Percentiles rank a stretch among this genome's conserved stretches.
Conservation (phyloP, 1,140 invertebrate species). For the Probaryconus sp. region DNA sequence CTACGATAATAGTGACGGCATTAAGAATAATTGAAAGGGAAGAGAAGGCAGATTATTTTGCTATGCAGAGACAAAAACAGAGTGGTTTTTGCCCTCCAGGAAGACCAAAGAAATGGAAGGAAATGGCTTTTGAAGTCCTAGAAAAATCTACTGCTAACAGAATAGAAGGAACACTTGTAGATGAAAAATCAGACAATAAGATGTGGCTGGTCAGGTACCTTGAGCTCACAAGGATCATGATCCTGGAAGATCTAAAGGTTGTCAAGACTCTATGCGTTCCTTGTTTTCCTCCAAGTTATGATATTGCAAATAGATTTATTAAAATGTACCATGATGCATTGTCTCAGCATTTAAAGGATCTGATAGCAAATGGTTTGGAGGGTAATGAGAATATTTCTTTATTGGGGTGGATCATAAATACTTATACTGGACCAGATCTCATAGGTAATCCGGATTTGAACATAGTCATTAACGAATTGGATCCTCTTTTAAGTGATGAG, state of each 20-base stretch:
- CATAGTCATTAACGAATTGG: constrained; percentile 84
- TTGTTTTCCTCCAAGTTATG: constrained; percentile 97
- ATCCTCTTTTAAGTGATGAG: constrained; percentile 86
- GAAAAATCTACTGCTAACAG: constrained; percentile 90
- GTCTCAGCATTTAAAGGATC: constrained; percentile 91
- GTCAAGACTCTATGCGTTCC: constrained; percentile 95
- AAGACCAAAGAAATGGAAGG: constrained; percentile 94
- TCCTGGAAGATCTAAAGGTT: constrained; percentile 94
- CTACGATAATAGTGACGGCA: constrained; percentile 96
- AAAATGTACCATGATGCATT: constrained; percentile 95
- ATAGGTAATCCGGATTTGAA: constrained; percentile 93
- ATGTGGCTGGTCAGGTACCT: constrained; percentile 94
- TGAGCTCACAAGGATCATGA: constrained; percentile 88
- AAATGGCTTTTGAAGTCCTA: constrained; percentile 90
- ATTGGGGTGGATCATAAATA: constrained; percentile 94
- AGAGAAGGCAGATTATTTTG: constrained; percentile 92
- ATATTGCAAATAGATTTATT: constrained; percentile 94
- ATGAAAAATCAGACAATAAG: constrained; percentile 94
- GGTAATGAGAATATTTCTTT: constrained; percentile 98
- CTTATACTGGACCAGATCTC: constrained; percentile 89
- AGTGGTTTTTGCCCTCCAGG: constrained; percentile 95
- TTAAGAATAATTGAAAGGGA: constrained; percentile 97
- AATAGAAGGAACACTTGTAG: constrained; percentile 94
- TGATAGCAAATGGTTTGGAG: constrained; percentile 91
- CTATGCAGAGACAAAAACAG: constrained; percentile 86